A percentile compares a stretch with the other conserved stretches of the same genome.
Evolutionary conservation across 2,113 vertebrate genomes (phyloP).

Genomic region (Callospermophilus lateralis): DNA sequence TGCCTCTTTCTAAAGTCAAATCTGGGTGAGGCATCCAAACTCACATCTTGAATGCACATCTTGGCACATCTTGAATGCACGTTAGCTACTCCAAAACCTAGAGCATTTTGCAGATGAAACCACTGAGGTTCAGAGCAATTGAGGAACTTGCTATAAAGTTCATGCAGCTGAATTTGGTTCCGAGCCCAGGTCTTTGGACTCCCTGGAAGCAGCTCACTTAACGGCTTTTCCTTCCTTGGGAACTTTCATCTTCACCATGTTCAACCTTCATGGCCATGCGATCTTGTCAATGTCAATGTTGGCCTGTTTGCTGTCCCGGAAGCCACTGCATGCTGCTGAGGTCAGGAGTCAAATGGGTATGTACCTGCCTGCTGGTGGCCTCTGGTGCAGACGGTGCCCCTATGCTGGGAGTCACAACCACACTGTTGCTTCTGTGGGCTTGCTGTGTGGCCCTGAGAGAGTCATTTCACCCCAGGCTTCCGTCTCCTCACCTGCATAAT

Average conservation of each 20-base stretch:
- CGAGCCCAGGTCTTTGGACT: not conserved
- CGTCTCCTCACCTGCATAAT: not conserved
- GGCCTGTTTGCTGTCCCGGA: accelerated
- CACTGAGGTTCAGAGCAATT: not conserved
- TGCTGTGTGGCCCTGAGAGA: not conserved
- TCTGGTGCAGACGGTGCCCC: not conserved
- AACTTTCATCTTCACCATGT: too few relatives aligned
- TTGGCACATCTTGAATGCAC: too few relatives aligned
- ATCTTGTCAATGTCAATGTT: accelerated
- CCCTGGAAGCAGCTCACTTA: not conserved
- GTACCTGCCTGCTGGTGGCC: accelerated
- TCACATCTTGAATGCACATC: not conserved
- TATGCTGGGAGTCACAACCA: not conserved
- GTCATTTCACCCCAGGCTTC: not conserved
- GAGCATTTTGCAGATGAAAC: not conserved
- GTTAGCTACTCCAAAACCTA: not conserved
- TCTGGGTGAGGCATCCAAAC: not conserved
- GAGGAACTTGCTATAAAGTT: not conserved
- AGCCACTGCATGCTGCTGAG: not conserved
- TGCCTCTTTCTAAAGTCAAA: not conserved
- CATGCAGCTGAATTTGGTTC: not conserved
- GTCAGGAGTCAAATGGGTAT: accelerated
- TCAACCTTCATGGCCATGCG: accelerated
- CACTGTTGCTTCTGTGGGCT: not conserved
- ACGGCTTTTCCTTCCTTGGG: not conserved